Percentiles rank a stretch among this genome's conserved stretches.
phyloP scores from a whole-genome alignment of 2,113 vertebrate genomes.

The Oreochromis spilurus region DNA sequence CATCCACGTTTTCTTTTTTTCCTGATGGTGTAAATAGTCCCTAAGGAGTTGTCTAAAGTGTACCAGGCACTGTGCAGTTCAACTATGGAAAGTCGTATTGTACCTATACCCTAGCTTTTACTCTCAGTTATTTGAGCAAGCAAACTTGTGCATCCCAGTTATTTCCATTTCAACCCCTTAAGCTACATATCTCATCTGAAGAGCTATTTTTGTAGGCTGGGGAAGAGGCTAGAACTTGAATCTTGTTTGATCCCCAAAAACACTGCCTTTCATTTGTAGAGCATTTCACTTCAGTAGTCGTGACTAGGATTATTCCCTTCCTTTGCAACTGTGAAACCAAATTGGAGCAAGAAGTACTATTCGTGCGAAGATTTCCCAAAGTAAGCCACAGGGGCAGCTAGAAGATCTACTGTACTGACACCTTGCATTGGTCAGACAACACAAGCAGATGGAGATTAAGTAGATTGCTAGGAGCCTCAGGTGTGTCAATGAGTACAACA shows the following conservation, averaged over 20 bases:
- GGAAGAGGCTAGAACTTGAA: neutral
- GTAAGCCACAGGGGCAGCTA: neutral
- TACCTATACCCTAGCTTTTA: neutral
- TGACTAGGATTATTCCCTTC: neutral
- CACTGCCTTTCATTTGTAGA: neutral
- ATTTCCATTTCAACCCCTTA: neutral
- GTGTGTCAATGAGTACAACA: slow-evolving; percentile 10
- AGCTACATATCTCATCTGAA: neutral
- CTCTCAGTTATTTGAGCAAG: neutral
- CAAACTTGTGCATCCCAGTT: neutral
- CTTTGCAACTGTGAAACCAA: neutral
- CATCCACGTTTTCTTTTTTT: neutral
- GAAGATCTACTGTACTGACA: neutral
- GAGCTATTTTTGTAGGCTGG: neutral
- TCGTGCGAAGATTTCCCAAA: neutral
- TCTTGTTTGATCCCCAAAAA: neutral
- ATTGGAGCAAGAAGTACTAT: neutral
- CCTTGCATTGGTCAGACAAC: neutral
- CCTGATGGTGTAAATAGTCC: neutral
- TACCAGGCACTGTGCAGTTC: neutral
- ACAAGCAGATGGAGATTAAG: slow-evolving; percentile 11
- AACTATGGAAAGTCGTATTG: neutral
- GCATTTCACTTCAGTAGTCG: neutral
- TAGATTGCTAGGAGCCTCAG: slow-evolving; percentile 9
- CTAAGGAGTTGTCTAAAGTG: neutral